Conservation (phyloP, 2,113 vertebrate genomes). For the Phylloscopus trochiloides region DNA sequence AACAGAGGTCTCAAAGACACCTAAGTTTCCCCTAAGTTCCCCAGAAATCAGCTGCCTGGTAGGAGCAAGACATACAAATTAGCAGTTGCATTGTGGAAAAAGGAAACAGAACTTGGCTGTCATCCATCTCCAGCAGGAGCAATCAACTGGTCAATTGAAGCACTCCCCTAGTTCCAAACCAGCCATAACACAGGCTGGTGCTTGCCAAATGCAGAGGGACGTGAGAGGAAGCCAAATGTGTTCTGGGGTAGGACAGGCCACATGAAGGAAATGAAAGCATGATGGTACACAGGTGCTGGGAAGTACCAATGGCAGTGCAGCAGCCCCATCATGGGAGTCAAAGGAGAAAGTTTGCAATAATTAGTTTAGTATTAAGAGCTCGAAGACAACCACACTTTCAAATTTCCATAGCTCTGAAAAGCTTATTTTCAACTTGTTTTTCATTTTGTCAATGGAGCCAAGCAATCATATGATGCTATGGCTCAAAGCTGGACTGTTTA, state of each 20-base stretch:
- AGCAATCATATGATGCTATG: not conserved
- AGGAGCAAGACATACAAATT: conserved; percentile 42
- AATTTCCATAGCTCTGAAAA: not conserved
- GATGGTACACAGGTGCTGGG: fast-evolving
- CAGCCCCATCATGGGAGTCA: fast-evolving
- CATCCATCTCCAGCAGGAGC: conserved; percentile 23
- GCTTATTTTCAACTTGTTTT: not conserved
- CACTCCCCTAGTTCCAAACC: conserved; percentile 11
- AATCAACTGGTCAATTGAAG: conserved; percentile 43
- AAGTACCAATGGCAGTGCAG: not conserved
- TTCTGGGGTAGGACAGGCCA: not conserved
- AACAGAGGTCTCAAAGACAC: not conserved
- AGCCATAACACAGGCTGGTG: conserved; percentile 28
- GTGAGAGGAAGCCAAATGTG: not conserved
- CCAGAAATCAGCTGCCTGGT: not conserved
- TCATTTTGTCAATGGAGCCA: not conserved
- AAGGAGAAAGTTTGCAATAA: not conserved
- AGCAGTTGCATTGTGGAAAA: conserved; percentile 10
- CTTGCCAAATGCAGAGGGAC: conserved; percentile 1
- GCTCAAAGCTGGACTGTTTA: not conserved
- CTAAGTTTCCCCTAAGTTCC: not conserved
- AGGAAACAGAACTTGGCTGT: conserved; percentile 27
- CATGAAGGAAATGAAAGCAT: not conserved
- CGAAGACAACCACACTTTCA: not conserved
- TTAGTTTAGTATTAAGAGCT: not conserved